Conservation (phyloP, 2,113 vertebrate genomes). For the Xerus inauris region DNA sequence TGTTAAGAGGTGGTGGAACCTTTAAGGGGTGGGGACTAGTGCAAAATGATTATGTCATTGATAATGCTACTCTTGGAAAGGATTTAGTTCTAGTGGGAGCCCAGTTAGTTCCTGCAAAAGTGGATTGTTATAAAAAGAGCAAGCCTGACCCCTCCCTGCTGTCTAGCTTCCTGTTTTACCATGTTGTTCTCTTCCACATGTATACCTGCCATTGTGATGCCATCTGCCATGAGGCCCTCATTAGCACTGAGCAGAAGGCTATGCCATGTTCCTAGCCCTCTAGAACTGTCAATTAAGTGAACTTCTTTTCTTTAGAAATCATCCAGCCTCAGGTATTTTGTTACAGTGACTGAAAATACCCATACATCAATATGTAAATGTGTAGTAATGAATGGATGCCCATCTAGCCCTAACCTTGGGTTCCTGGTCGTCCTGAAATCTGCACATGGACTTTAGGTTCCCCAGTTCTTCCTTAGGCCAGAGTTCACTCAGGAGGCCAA, state of each 20-base stretch:
- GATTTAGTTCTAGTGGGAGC: not conserved
- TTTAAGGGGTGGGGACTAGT: not conserved
- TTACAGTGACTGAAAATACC: not conserved
- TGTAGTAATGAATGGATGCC: not conserved
- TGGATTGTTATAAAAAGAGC: not conserved
- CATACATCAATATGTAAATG: not conserved
- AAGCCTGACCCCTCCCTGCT: not conserved
- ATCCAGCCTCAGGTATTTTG: not conserved
- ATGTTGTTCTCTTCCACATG: not conserved
- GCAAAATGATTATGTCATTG: not conserved
- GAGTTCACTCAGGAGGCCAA: not conserved
- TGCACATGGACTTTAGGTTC: not conserved
- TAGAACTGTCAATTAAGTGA: not conserved
- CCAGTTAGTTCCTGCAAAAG: not conserved
- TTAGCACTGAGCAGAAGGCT: not conserved
- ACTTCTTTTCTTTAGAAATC: not conserved
- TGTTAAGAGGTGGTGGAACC: not conserved
- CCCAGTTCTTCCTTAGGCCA: not conserved
- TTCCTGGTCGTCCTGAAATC: not conserved
- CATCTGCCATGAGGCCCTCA: not conserved
- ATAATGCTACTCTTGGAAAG: accelerated
- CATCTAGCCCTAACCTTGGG: not conserved
- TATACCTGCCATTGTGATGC: too few relatives aligned
- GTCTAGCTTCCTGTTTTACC: not conserved
- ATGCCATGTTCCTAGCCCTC: not conserved